Evolutionary conservation across 1,140 invertebrate species (phyloP).

Genomic region (Palaemon carinicauda): DNA sequence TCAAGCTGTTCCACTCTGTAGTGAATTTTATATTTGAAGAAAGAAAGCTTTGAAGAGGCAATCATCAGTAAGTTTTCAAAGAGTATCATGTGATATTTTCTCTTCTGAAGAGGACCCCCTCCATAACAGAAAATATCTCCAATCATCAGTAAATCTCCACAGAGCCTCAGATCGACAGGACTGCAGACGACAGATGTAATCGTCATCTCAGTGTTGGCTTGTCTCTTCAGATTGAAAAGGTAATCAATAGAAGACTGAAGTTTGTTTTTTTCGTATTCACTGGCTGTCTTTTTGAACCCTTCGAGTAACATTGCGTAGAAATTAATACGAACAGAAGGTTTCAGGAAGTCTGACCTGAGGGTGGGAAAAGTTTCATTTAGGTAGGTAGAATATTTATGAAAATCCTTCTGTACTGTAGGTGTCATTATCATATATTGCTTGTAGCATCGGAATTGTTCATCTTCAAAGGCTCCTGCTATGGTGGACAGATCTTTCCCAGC

Average conservation of each 20-base stretch:
- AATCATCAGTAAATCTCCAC: constrained; percentile 19
- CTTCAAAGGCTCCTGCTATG: background rate
- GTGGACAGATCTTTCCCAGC: background rate
- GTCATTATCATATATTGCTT: constrained; percentile 28
- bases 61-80: constrained; percentile 41
- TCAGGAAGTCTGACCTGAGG: constrained; percentile 25
- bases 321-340: constrained; percentile 23
- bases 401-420: constrained; percentile 16
- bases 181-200: constrained; percentile 15
- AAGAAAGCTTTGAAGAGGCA: constrained; percentile 5
- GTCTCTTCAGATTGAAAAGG: constrained; percentile 28
- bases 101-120: constrained; percentile 29
- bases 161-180: constrained; percentile 32
- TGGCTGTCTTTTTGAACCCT: constrained; percentile 14
- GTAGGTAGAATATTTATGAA: constrained; percentile 4
- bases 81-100: constrained; percentile 33
- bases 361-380: constrained; percentile 28
- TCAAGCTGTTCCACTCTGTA: constrained; percentile 27
- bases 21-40: constrained; percentile 44
- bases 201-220: constrained; percentile 38
- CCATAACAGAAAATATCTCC: constrained; percentile 31
- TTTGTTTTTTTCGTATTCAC: background rate
- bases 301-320: constrained; percentile 43
- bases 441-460: constrained; percentile 33
- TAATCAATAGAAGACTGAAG: constrained; percentile 13